Conservation (phyloP, 2,113 vertebrate species). For the Gopherus evgoodei region DNA sequence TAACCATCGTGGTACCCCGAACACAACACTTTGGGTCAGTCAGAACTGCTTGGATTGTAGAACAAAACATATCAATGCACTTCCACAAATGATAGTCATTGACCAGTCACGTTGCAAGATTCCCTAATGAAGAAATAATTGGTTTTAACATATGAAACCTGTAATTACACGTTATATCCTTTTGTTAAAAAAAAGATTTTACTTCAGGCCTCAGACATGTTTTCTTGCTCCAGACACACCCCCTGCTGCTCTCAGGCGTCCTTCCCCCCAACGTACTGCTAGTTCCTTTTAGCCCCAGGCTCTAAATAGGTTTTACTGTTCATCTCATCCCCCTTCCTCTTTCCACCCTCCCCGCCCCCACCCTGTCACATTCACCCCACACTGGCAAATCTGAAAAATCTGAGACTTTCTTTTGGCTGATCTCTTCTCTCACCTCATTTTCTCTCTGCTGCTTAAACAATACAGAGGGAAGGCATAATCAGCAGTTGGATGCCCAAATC, state of each 20-base stretch:
- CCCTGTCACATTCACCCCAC: not conserved
- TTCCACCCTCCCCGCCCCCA: not conserved
- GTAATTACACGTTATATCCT: not conserved
- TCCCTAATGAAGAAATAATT: slow-evolving; percentile 63
- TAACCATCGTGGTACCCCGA: slow-evolving; percentile 21
- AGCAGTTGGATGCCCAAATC: not conserved
- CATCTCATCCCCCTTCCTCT: slow-evolving; percentile 6
- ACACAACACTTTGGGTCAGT: slow-evolving; percentile 43
- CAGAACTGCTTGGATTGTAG: slow-evolving; percentile 23
- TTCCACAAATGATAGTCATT: slow-evolving; percentile 6
- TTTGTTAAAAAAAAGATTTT: slow-evolving; percentile 1
- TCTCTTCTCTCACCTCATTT: slow-evolving; percentile 15
- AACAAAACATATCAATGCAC: not conserved
- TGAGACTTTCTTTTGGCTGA: not conserved
- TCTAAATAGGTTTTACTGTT: slow-evolving; percentile 50
- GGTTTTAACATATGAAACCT: slow-evolving; percentile 20
- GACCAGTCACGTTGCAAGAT: slow-evolving; percentile 61
- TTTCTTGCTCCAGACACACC: slow-evolving; percentile 18
- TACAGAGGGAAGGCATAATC: not conserved
- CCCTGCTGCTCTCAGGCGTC: slow-evolving; percentile 24
- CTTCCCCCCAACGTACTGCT: slow-evolving; percentile 1
- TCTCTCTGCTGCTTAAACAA: not conserved
- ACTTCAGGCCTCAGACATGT: not conserved
- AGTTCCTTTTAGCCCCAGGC: slow-evolving; percentile 45
- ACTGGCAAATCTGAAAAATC: not conserved